Evolutionary conservation across 2,113 vertebrate species (phyloP), one percentile per base, ranked within the genome.

Genomic region (Tautogolabrus adspersus): DNA sequence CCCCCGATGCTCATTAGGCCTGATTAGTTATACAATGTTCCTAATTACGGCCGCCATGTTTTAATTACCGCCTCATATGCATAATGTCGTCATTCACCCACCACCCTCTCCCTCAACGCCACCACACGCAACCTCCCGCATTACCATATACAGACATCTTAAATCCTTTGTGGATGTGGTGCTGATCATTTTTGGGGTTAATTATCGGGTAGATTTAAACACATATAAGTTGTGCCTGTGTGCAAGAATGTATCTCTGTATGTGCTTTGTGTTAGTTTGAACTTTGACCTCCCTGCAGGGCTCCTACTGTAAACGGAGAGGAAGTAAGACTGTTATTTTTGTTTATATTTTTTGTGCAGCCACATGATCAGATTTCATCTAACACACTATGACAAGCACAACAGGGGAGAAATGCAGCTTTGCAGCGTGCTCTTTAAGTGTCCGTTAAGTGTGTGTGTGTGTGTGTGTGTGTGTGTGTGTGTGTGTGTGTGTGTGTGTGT

Each of bases 1-100:
- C 85, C 86, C 74, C 77, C 19, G 59, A 46, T 77, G 78, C 91
- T 94, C 88, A 92, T 94, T 93, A 92, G 63, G 70, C 90, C 91
- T 92, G 79, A 93, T 94, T 93, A 94, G 89, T 83, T 70, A 92
- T 85, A 94, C 91, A 91, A 88, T 91, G 88, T 89, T 93, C 75
- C 91, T 94, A 90, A 95, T 95, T 94, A 93, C 40, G 30, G 23
- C 75, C 65, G 51, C 85, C 88, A 88, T 93, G 91, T 93, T 91
- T 93, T 94, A 94, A 94, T 94, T 90, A 89, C 61, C 23, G 71
- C 73, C 64, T 84, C 89, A 87, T 90, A 72, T 88, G 85, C 86
- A 87, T 87, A 89, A 76, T 52, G 67, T 79, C 72, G 57, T 78
- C 75, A 59, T 10, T 16, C 42, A 15, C 1, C 30, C 30, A 1